These are phyloP conservation scores for Hassar affinis DNA, from an alignment of 2,113 vertebrate species.

Conservation along the genomic window DNA sequence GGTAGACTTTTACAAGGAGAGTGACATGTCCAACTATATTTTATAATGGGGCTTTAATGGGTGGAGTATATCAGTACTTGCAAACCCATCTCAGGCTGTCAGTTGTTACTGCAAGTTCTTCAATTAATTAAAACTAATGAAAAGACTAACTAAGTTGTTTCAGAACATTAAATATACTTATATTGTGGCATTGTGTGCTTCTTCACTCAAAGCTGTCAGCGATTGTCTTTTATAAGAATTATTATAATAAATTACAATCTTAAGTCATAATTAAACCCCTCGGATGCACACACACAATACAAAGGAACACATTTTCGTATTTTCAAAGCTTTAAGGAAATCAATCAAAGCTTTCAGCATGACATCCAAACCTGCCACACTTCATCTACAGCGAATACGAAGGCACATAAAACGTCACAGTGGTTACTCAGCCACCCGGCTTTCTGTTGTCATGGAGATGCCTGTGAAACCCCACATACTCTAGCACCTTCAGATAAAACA, in stretches of 20 bases:
- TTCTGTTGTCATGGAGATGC: constrained; percentile 31
- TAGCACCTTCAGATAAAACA: constrained; percentile 12
- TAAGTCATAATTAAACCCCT: neutral
- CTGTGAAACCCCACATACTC: constrained; percentile 36
- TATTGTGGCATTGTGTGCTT: no score
- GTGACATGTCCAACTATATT: neutral
- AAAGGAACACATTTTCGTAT: neutral
- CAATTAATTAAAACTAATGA: no score
- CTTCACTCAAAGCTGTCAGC: no score
- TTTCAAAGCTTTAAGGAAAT: neutral
- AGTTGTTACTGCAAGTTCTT: no score
- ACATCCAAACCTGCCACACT: neutral
- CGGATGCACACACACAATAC: neutral
- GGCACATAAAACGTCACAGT: constrained; percentile 42
- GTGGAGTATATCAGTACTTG: no score
- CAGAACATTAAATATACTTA: no score
- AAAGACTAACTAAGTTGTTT: no score
- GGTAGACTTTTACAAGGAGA: no score
- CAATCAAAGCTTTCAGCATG: neutral
- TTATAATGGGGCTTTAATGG: neutral
- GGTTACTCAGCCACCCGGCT: constrained; percentile 4
- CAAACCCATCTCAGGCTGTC: no score
- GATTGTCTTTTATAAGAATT: no score
- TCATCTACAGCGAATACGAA: constrained; percentile 34
- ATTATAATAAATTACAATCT: neutral